Evolutionary conservation across 92 coral and sea anemone species (phyloP), one percentile per base, ranked within the genome.

Genomic region (Pocillopora grandis): DNA sequence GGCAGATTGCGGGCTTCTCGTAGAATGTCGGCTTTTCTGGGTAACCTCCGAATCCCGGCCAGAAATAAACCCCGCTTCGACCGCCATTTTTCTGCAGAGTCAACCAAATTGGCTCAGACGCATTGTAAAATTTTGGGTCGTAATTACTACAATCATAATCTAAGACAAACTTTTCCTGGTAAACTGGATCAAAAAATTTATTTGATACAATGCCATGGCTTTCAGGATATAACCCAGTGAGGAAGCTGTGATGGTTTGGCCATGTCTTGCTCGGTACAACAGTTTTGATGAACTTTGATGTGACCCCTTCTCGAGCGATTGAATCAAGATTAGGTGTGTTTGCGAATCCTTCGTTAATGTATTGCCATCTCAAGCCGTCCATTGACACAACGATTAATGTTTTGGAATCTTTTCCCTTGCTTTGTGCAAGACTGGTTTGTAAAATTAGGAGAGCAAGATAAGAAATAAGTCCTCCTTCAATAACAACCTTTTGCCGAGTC

Each of bases 361-460:
- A 88, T 66, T 92, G 91, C 98, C 98, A 96, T 49, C 98, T 88
- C 77, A 96, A 84, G 23, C 98, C 98, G 42, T 96, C 98, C 61
- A 92, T 78, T 10, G 98, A 94, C 5, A 96, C 92, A 1, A 96
- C 72, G 17, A 96, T 89, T 11, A 96, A 66, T 9, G 94, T 86
- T 37, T 55, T 52, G 9, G 82, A 48, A 15, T 58, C 36, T 21
- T 74, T 23, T 27, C 35, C 73, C 21, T 64, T 21, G 55, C 64
- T 67, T 9, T 3, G 10, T 63, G 57, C 87, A 52, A 63, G 62
- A 57, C 33, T 66, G 15, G 71, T n/a, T 20, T 23, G 77, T 42
- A 42, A 42, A n/a, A 71, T 36, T 19, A 81, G 21, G 17, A 70
- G 61, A 70, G 77, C 69, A 27, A 71, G 8, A 21, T 58, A 14